Evolutionary conservation across 2,113 vertebrate genomes (phyloP).

Genomic region (Tautogolabrus adspersus): DNA sequence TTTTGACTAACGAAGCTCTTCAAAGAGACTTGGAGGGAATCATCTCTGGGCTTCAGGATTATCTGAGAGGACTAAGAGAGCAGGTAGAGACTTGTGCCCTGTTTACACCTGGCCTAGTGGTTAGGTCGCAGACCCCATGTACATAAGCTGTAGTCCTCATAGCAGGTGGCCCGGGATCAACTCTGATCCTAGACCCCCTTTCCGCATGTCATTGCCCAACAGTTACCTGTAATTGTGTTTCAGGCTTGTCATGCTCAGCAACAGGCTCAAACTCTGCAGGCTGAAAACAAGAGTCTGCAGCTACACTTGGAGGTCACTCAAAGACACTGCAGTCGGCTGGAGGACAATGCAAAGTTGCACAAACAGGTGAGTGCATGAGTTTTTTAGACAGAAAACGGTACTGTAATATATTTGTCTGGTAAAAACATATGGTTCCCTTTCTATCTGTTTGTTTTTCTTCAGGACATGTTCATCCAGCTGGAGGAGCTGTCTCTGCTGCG

Average conservation of each 20-base stretch:
- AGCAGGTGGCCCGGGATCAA: too few relatives aligned
- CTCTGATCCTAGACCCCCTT: too few relatives aligned
- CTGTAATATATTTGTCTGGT: not conserved
- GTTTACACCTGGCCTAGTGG: not conserved
- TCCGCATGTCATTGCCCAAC: too few relatives aligned
- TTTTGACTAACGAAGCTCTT: constrained; percentile 91
- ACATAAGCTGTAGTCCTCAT: too few relatives aligned
- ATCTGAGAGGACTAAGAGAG: constrained; percentile 86
- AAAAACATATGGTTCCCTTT: not conserved
- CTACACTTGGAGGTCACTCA: constrained; percentile 83
- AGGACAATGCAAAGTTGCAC: constrained; percentile 82
- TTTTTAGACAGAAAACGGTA: not conserved
- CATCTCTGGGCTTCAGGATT: constrained; percentile 90
- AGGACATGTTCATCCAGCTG: constrained; percentile 82
- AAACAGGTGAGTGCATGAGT: constrained; percentile 63
- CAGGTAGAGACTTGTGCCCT: constrained; percentile 72
- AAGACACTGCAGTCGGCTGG: constrained; percentile 84
- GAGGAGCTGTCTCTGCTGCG: constrained; percentile 85
- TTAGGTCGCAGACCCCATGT: too few relatives aligned
- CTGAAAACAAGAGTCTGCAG: constrained; percentile 86
- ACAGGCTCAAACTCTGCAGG: constrained; percentile 83
- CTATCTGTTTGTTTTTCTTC: not conserved
- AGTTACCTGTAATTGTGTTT: constrained; percentile 18
- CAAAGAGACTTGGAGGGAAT: constrained; percentile 91
- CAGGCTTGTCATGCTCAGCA: constrained; percentile 76